Evolutionary conservation across 2,888 invertebrate genomes (phyloP), one percentile per base, ranked within the genome.

Genomic region (Acronicta aceris): DNA sequence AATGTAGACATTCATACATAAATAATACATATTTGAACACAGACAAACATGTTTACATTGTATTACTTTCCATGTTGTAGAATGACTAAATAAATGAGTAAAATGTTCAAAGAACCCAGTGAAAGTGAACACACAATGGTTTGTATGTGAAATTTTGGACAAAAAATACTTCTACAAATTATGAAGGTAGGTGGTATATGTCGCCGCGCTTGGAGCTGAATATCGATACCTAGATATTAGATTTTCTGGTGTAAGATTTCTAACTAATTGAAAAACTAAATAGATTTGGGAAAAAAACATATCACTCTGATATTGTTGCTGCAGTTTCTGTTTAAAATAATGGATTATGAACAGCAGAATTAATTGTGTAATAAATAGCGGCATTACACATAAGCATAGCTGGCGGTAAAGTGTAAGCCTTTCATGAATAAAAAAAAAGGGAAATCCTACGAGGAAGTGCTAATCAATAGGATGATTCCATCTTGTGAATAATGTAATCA

Each of bases 41-140:
- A 65, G 15, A 41, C 42, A 65, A 65, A 57, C 41, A 54, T 49
- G 33, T 50, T 60, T 59, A 63, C 16, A 41, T 49, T 59, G 61
- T 65, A 61, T 57, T 45, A 55, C 71, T 75, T 66, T 71, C 71
- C 55, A 58, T 48, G 51, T 21, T 47, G 40, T 42, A 17, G 56
- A 64, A 63, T 62, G 57, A 73, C 71, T 49, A 60, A 55, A 53
- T 66, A 63, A 59, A 56, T 16, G 27, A 40, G 12, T 45, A 38
- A 45, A 60, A 56, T 55, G 50, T 50, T 50, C 21, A 46, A 68
- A 58, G 59, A 57, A 53, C 36, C 15, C 38, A 70, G 75, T 63
- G 67, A 73, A 73, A 73, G 73, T 71, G 43, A 8, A 27, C 9
- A 36, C 40, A 58, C 48, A 59, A 65, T 66, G 25, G 42, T 54